Evolutionary conservation across 2,888 invertebrate genomes (phyloP), one percentile per base, ranked within the genome.

Genomic region (Drosophila multiciliata): DNA sequence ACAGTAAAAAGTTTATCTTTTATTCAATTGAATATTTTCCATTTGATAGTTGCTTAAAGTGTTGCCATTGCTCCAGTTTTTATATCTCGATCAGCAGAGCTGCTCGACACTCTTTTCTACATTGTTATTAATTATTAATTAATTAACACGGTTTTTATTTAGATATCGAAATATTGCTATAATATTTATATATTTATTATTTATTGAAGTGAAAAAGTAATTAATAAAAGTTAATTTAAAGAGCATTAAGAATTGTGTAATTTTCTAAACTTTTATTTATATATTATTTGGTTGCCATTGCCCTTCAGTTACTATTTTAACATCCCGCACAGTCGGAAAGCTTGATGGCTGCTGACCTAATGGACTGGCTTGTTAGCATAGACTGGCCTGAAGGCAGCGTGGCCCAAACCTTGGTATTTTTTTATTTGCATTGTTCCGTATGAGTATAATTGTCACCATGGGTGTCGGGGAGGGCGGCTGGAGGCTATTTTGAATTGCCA

Each of bases 401-500:
- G 45, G n/a, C 48, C n/a, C 50, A 69, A 32, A 32, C 61, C 50
- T 54, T 45, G 8, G 23, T 23, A 23, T 23, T 2, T 45, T 17
- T 36, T 35, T n/a, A 26, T 61, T 69, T 65, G 64, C 74, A 76
- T 66, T 72, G 68, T 59, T 72, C 58, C 74, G 75, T 77, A 52
- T 33, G 66, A 67, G 71, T 82, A 88, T 90, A 91, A 91, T 91
- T 90, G 91, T 91, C 91, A 91, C 91, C 90, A 83, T 83, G 91
- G 91, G 91, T 90, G 91, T 89, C 76, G 73, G 66, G 73, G 71
- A 15, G 32, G 52, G 40, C 65, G 54, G 68, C 75, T 74, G 42
- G 59, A 64, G 74, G 82, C 73, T 49, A 80, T 68, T 79, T 76
- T 73, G 67, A 78, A 83, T 74, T 83, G 84, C 60, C 82, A 83